Evolutionary conservation across 2,113 vertebrate species (phyloP), one percentile per base, ranked within the genome.

Genomic region (Eubucco bourcierii): DNA sequence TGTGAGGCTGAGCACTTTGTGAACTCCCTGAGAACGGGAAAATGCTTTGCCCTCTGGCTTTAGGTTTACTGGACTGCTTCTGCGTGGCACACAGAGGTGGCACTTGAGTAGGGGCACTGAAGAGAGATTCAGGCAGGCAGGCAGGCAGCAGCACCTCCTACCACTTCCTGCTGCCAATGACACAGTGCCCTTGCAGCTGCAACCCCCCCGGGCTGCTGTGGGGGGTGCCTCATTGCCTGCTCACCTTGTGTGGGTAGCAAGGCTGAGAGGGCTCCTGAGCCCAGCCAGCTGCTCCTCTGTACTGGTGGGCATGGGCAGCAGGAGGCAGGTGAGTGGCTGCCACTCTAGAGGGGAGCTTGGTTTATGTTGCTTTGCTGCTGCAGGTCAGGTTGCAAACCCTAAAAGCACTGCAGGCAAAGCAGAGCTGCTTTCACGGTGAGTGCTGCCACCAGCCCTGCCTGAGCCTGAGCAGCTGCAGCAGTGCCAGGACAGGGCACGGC

Each of bases 271-370:
- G 15, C 9, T 80, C 10, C n/a, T n/a, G 17, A 29, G 29, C 18
- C 37, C 9, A 4, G 24, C 0, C 0, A 1, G 10, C 46, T 23
- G 28, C 70, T 50, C 8, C 5, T 13, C 18, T 1, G 15, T 1
- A 0, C 44, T 2, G 4, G 11, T 0, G 1, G 11, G 19, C 1
- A 2, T 12, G 53, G 33, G 41, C 73, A 61, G 33, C 25, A 12
- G 47, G 13, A 1, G 2, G 61, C 58, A 34, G 59, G 27, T 1
- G 0, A 12, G 21, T 1, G 1, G 37, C 28, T 39, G 37, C 46
- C 1, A 0, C 27, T 58, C 29, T 1, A 1, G 6, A 37, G 21
- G 12, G 28, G 4, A 55, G 27, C 27, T 33, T 15, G 29, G 15
- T 9, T 58, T 58, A 13, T 2, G 15, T 31, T 2, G 3, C 28